phyloP scores from a whole-genome alignment of 2,888 invertebrate genomes.

The Agrotis segetum region DNA sequence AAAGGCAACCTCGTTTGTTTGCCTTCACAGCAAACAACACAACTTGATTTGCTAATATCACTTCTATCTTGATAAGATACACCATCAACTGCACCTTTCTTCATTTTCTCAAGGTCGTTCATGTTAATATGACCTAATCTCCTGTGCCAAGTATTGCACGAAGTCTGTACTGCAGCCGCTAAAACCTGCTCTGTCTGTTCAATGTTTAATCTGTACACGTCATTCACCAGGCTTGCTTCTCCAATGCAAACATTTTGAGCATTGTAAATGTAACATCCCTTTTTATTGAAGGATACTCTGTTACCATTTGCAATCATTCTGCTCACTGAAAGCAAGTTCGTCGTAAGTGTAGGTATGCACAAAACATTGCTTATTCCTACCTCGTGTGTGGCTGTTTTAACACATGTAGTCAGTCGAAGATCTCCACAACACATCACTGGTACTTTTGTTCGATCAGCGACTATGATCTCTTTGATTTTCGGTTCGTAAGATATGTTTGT shows the following conservation, averaged over 20 bases:
- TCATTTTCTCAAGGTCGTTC: slow-evolving; percentile 55
- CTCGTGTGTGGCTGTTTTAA: too few species aligned
- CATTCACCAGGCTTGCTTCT: not conserved
- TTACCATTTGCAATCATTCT: not conserved
- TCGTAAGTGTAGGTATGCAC: too few species aligned
- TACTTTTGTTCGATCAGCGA: too few species aligned
- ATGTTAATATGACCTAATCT: slow-evolving; percentile 61
- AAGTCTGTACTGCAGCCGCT: slow-evolving; percentile 12
- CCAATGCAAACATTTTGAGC: too few species aligned
- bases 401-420: not conserved
- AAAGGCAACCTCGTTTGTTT: not conserved
- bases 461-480: too few species aligned
- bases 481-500: too few species aligned
- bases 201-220: slow-evolving; percentile 44
- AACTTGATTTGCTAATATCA: slow-evolving; percentile 15
- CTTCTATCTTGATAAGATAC: too few species aligned
- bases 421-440: too few species aligned
- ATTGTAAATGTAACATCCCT: too few species aligned
- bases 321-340: too few species aligned
- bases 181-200: slow-evolving; percentile 8
- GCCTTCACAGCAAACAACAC: not conserved
- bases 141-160: slow-evolving; percentile 58
- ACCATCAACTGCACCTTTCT: not conserved
- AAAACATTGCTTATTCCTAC: too few species aligned
- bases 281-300: slow-evolving; percentile 16